Base-by-base conservation (phyloP, 1,140 invertebrate genomes). In the Pseudomyrmex dendroicus region DNA sequence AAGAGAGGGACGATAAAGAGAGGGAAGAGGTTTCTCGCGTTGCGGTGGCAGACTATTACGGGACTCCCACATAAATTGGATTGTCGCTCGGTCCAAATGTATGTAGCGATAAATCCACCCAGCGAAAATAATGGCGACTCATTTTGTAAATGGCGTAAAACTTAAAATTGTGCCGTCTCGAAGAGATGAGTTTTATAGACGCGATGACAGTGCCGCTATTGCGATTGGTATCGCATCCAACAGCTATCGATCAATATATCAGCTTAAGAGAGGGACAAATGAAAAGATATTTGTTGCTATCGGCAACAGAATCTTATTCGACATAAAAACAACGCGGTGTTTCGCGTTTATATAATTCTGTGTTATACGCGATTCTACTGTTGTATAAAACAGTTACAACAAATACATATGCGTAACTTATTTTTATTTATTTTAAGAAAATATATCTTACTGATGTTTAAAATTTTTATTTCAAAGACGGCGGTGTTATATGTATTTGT, bases 111-210 rank as follows among this genome's bases (percentile, higher is more conserved):
- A 93, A 93, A 93, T 93, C 91, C 87, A 50, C 57, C 67, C 67
- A 66, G 83, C 86, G 88, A 93, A 93, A 93, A 93, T 93, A 93
- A 93, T 93, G 92, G 92, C 88, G 89, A 91, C 92, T 93, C 92
- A 93, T 93, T 93, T 93, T 93, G 92, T 91, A 93, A 93, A 93
- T 93, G 92, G 92, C 90, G 92, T 91, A 91, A 92, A 93, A 93
- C 92, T 93, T 92, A 90, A 91, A 90, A 91, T 88, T 88, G 89
- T 90, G 88, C 88, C 89, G 82, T 73, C 73, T 66, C 52, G 70
- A 48, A 64, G 64, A n/a, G 64, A n/a, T 20, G 63, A 70, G 72
- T 84, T 90, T 91, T 86, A 90, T 89, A 83, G 86, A 85, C 68
- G 83, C 67, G 84, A 82, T 88, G 90, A 90, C 88, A 86, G 86